phyloP scores from a whole-genome alignment of 2,888 invertebrate genomes.

The Scelioninae gen. 1 region DNA sequence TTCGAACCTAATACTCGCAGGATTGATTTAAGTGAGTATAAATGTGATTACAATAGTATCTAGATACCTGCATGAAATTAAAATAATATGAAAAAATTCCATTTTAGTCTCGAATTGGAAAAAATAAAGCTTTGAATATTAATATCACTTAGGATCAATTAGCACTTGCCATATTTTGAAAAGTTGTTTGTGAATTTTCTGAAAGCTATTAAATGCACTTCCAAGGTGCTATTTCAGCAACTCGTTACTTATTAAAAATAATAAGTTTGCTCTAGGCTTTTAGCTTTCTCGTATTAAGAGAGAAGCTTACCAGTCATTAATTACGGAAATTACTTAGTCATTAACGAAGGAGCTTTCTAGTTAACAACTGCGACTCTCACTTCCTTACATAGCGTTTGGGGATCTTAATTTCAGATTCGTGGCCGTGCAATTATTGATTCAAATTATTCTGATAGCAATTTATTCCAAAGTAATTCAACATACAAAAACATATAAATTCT shows the following conservation, averaged over 20 bases:
- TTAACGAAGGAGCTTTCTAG: conserved; percentile 61
- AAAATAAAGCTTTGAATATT: not conserved
- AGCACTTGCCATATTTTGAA: not conserved
- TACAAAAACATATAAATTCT: conserved; percentile 4
- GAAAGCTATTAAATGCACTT: conserved; percentile 7
- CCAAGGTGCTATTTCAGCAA: conserved; percentile 19
- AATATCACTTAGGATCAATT: not conserved
- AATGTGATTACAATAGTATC: too few species aligned
- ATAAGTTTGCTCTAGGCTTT: conserved; percentile 40
- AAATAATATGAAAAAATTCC: too few species aligned
- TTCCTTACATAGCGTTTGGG: conserved; percentile 16
- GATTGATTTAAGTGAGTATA: too few species aligned
- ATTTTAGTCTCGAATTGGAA: too few species aligned
- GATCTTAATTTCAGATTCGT: conserved; percentile 29
- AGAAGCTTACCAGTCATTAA: conserved; percentile 59
- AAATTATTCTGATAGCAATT: conserved; percentile 1
- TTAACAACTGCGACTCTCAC: conserved; percentile 35
- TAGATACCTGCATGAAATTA: too few species aligned
- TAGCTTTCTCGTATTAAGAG: conserved; percentile 37
- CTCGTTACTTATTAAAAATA: conserved; percentile 45
- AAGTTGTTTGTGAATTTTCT: not conserved
- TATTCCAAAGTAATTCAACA: conserved; percentile 1
- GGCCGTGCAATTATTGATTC: conserved; percentile 27
- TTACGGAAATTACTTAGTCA: conserved; percentile 61
- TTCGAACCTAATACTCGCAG: too few species aligned